phyloP scores from a whole-genome alignment of 2,888 invertebrate species.

The Schizaphis graminum region DNA sequence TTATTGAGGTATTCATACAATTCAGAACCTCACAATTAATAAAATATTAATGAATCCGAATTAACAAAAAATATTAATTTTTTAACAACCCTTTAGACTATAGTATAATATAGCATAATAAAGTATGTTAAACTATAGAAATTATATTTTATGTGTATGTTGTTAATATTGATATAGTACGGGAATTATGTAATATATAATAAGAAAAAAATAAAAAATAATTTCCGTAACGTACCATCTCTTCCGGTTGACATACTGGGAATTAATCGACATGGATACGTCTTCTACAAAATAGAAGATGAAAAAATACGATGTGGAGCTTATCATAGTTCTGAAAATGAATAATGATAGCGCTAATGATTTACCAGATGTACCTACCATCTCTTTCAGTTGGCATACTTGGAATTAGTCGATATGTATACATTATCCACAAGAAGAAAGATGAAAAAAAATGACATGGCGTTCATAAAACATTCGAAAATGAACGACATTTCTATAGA shows the following conservation, averaged over 20 bases:
- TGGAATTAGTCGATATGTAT: neutral
- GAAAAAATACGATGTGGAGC: neutral
- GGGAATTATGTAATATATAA: neutral
- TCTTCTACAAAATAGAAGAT: neutral
- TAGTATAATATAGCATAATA: neutral
- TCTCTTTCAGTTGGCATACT: neutral
- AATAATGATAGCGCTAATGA: too few relatives aligned
- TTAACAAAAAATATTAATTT: neutral
- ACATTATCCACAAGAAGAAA: neutral
- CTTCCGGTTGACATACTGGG: neutral
- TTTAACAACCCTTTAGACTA: neutral
- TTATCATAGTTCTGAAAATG: too few relatives aligned
- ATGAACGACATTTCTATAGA: neutral
- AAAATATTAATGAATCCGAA: neutral
- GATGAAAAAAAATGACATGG: neutral
- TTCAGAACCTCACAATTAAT: neutral
- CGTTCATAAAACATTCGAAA: neutral
- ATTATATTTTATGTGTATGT: neutral
- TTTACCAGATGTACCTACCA: neutral
- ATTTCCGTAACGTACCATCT: neutral
- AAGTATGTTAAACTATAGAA: neutral
- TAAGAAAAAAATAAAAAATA: neutral
- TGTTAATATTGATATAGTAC: neutral
- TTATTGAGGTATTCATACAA: neutral
- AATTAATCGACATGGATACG: neutral